Evolutionary conservation across 2,888 invertebrate genomes (phyloP).

Genomic region (Digitonthophagus gazella): DNA sequence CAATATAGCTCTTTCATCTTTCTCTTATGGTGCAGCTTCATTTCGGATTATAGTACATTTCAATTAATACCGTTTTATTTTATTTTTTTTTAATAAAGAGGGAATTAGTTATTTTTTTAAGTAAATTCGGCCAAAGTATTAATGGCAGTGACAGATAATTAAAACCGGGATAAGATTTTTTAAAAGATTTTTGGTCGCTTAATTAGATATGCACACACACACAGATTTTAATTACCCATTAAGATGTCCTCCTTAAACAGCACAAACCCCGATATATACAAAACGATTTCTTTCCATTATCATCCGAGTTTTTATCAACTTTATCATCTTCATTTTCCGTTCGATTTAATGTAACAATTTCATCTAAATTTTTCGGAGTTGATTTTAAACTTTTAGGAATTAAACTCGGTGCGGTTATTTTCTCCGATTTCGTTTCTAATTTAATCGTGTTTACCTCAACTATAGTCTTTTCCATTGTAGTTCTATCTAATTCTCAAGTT

Average conservation of each 20-base stretch:
- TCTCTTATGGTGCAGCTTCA: too few species aligned
- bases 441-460: slow-evolving; percentile 46
- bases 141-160: too few species aligned
- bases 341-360: slow-evolving; percentile 41
- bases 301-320: slow-evolving; percentile 33
- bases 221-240: slow-evolving; percentile 31
- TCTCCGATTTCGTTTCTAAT: not conserved
- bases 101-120: too few species aligned
- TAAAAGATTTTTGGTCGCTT: too few species aligned
- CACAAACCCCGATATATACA: slow-evolving; percentile 57
- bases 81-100: too few species aligned
- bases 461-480: slow-evolving; percentile 40
- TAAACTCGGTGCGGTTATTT: slow-evolving; percentile 11
- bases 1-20: too few species aligned
- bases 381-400: not conserved
- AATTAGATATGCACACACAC: not conserved
- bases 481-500: slow-evolving; percentile 47
- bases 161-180: too few species aligned
- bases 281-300: slow-evolving; percentile 50
- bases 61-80: too few species aligned
- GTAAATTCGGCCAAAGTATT: too few species aligned
- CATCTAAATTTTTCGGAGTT: slow-evolving; percentile 38
- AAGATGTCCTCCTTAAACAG: slow-evolving; percentile 52
- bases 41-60: too few species aligned
- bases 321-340: slow-evolving; percentile 24